Conservation (phyloP, 1,140 invertebrate species). For the Dysdera silvatica region DNA sequence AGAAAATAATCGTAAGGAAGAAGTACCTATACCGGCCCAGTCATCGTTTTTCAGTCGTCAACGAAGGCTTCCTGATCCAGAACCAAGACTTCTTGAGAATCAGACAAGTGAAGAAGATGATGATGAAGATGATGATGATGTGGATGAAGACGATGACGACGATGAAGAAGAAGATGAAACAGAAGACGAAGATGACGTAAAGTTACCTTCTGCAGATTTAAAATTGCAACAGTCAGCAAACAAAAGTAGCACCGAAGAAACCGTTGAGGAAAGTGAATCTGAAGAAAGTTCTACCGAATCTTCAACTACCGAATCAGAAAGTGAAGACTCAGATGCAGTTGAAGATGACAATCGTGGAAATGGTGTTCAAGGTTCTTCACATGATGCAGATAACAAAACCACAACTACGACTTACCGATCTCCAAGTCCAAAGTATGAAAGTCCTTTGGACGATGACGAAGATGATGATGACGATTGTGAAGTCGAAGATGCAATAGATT, state of each 20-base stretch:
- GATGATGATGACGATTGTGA: no score
- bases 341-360: no score
- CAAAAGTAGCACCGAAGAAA: no score
- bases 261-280: no score
- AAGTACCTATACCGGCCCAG: conserved; percentile 25
- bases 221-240: background rate
- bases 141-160: conserved; percentile 55
- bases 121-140: conserved; percentile 40
- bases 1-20: conserved; percentile 75
- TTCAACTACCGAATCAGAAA: no score
- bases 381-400: background rate
- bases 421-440: no score
- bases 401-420: no score
- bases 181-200: background rate
- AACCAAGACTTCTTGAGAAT: conserved; percentile 20
- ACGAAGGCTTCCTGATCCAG: conserved; percentile 19
- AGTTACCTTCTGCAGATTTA: background rate
- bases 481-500: no score
- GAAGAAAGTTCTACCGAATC: no score
- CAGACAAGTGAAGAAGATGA: conserved; percentile 15
- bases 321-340: no score
- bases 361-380: background rate
- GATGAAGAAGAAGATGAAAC: conserved; percentile 11
- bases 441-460: no score
- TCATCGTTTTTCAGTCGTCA: conserved; percentile 24